A percentile compares a stretch with the other conserved stretches of the same genome.
phyloP scores from a whole-genome alignment of 2,797 vertebrate genomes.

The Setipinna tenuifilis region DNA sequence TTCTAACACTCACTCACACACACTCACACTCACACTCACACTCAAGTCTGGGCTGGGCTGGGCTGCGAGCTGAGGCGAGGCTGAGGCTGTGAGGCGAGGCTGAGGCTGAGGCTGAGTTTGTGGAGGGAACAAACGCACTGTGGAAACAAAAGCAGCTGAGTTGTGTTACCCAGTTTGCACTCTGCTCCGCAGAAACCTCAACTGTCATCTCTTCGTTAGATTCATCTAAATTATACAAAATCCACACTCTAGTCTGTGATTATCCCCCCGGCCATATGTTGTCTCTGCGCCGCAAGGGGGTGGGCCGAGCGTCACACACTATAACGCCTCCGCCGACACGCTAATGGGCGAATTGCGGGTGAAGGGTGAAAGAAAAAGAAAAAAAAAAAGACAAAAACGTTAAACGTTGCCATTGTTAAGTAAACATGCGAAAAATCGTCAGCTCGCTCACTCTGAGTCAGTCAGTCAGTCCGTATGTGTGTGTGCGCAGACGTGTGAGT shows the following conservation, averaged over 20 bases:
- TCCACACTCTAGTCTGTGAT: conserved; percentile 5
- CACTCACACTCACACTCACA: too few species aligned
- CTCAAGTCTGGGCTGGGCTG: too few species aligned
- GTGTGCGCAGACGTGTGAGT: neutral
- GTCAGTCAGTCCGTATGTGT: neutral
- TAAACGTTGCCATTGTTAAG: neutral
- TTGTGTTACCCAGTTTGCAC: conserved; percentile 17
- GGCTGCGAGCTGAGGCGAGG: too few species aligned
- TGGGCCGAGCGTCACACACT: neutral
- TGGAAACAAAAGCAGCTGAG: conserved; percentile 21
- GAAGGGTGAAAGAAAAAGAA: neutral
- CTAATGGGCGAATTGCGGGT: neutral
- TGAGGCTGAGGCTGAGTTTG: neutral
- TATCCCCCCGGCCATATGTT: neutral
- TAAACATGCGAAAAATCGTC: neutral
- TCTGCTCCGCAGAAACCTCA: conserved; percentile 16
- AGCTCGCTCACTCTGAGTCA: neutral
- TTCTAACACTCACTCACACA: too few species aligned
- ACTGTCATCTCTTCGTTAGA: conserved; percentile 18
- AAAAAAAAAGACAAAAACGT: too few species aligned
- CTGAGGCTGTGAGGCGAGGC: too few species aligned
- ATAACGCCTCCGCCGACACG: neutral
- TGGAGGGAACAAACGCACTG: neutral
- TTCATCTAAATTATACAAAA: conserved; percentile 9
- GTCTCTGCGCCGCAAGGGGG: neutral